These are phyloP conservation scores for Perognathus longimembris DNA, from an alignment of 2,113 vertebrate genomes.

Conservation along the genomic window DNA sequence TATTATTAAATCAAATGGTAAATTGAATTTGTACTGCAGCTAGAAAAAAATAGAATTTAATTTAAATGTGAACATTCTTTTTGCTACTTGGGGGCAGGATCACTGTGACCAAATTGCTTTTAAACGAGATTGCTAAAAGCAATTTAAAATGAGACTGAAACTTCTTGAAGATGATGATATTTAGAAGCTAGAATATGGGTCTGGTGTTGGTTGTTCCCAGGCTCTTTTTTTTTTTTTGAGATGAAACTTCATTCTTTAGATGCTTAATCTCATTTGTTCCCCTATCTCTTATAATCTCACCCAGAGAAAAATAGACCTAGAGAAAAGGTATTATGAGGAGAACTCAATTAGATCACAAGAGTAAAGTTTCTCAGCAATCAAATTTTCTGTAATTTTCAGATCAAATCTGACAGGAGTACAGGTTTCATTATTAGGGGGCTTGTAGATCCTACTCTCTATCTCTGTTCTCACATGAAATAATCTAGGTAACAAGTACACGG, in stretches of 20 bases:
- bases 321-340: slow-evolving; percentile 21
- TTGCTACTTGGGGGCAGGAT: not conserved
- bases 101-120: not conserved
- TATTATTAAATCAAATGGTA: slow-evolving; percentile 2
- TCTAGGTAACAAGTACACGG: not conserved
- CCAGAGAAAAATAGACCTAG: slow-evolving; percentile 33
- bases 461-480: slow-evolving; percentile 18
- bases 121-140: not conserved
- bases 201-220: slow-evolving; percentile 1
- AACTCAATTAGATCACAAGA: not conserved
- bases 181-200: slow-evolving; percentile 34
- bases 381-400: slow-evolving; percentile 43
- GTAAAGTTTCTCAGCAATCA: slow-evolving; percentile 4
- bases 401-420: not conserved
- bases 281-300: not conserved
- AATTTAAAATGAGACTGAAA: not conserved
- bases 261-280: slow-evolving; percentile 18
- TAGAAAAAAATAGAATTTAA: slow-evolving; percentile 24
- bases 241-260: not conserved
- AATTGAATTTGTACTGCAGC: not conserved
- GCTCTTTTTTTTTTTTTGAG: not conserved
- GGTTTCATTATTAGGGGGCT: not conserved
- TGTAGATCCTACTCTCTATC: not conserved
- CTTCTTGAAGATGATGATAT: not conserved
- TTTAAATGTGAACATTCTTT: slow-evolving; percentile 29